Evolutionary conservation across 2,888 invertebrate species (phyloP).

Genomic region (Trissolcus brochymenae): DNA sequence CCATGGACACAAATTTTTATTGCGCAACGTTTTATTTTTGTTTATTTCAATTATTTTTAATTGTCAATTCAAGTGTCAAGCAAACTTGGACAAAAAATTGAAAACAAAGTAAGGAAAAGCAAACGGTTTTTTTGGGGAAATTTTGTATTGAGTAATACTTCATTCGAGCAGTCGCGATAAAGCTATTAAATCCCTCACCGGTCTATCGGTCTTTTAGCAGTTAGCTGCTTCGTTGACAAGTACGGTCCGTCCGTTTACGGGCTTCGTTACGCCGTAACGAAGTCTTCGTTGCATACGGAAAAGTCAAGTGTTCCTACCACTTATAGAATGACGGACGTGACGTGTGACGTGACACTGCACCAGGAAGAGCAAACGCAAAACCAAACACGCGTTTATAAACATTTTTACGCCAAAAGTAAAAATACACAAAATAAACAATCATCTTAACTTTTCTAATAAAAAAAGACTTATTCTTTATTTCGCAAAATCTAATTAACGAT

Average conservation of each 20-base stretch:
- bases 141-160: slow-evolving; percentile 18
- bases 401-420: slow-evolving; percentile 30
- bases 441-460: too few species aligned
- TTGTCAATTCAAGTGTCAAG: too few species aligned
- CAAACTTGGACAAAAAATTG: too few species aligned
- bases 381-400: slow-evolving; percentile 28
- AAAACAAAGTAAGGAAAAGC: too few species aligned
- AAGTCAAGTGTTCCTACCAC: slow-evolving; percentile 51
- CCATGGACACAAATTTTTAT: slow-evolving; percentile 21
- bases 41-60: too few species aligned
- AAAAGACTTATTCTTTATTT: too few species aligned
- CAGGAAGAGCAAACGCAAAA: slow-evolving; percentile 40
- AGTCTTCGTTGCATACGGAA: slow-evolving; percentile 57
- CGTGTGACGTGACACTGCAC: slow-evolving; percentile 47
- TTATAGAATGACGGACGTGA: slow-evolving; percentile 52
- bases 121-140: too few species aligned
- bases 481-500: too few species aligned
- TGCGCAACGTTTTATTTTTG: too few species aligned
- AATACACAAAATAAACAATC: slow-evolving; percentile 3
- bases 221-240: slow-evolving; percentile 56
- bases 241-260: slow-evolving; percentile 56
- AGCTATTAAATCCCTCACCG: slow-evolving; percentile 49
- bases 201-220: slow-evolving; percentile 53
- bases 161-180: slow-evolving; percentile 48
- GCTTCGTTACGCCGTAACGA: slow-evolving; percentile 56